These are phyloP conservation scores for Drosophila seguyi DNA, from an alignment of 1,140 invertebrate species.

Conservation along the genomic window DNA sequence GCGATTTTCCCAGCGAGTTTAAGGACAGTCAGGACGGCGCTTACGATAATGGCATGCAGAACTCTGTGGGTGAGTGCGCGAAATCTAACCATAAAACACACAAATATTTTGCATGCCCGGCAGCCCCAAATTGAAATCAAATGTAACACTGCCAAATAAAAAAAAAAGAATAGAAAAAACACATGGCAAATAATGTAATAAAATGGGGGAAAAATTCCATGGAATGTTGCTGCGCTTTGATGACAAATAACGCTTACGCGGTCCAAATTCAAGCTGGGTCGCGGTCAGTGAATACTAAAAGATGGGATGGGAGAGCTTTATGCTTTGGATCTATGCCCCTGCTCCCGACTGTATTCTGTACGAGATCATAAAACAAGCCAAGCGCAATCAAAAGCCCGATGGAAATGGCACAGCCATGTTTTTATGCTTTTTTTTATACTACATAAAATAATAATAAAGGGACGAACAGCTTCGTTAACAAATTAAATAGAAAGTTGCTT, in stretches of 20 bases:
- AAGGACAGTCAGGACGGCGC: constrained; percentile 85
- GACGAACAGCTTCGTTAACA: background rate
- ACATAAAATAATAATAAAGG: background rate
- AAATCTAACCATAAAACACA: constrained; percentile 54
- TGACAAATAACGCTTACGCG: constrained; percentile 61
- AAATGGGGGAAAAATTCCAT: constrained; percentile 56
- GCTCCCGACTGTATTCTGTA: background rate
- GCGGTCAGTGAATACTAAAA: constrained; percentile 15
- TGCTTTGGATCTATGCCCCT: background rate
- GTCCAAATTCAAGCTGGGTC: constrained; percentile 18
- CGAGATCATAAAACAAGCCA: constrained; percentile 60
- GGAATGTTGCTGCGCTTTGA: constrained; percentile 57
- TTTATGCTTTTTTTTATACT: constrained; percentile 39
- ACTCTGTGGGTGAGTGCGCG: constrained; percentile 86
- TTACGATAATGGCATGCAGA: constrained; percentile 86
- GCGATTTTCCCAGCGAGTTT: constrained; percentile 87
- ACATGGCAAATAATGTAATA: constrained; percentile 76
- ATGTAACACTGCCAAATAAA: constrained; percentile 33
- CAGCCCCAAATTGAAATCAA: constrained; percentile 68
- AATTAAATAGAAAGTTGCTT: constrained; percentile 5
- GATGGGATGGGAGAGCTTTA: background rate
- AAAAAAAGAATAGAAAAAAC: constrained; percentile 33
- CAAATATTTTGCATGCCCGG: constrained; percentile 70
- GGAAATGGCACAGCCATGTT: constrained; percentile 17
- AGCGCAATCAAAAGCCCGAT: constrained; percentile 34